These are phyloP conservation scores for Idaea biselata DNA, from an alignment of 2,888 invertebrate genomes.

Conservation along the genomic window DNA sequence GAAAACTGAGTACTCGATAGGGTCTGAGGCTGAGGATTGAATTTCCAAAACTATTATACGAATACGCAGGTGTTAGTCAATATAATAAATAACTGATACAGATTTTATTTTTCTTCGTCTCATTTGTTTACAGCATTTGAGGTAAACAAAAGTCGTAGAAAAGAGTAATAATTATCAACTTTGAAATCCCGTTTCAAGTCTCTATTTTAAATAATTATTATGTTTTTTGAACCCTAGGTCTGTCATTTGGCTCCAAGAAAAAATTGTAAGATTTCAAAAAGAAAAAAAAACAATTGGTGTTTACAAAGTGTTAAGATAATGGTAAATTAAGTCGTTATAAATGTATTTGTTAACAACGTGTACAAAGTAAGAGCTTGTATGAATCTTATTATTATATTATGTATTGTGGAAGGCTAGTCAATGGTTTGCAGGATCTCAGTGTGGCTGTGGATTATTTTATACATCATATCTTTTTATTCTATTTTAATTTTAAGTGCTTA, in stretches of 20 bases:
- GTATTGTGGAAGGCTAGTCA: conserved; percentile 42
- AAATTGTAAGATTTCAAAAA: neutral
- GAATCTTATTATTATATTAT: conserved; percentile 16
- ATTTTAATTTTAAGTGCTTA: conserved; percentile 33
- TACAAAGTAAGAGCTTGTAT: conserved; percentile 29
- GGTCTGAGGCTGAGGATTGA: conserved; percentile 69
- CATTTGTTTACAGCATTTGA: conserved; percentile 22
- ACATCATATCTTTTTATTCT: conserved; percentile 34
- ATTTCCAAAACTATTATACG: neutral
- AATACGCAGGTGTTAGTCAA: neutral
- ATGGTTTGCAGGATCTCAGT: conserved; percentile 56
- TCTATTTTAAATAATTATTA: too few species aligned
- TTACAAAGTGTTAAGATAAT: conserved; percentile 33
- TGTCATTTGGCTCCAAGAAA: too few species aligned
- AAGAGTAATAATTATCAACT: too few species aligned
- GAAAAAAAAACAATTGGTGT: conserved; percentile 7
- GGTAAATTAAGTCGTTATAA: conserved; percentile 15
- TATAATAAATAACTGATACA: too few species aligned
- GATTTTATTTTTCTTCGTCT: conserved; percentile 8
- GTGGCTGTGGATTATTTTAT: conserved; percentile 67
- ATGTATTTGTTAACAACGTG: conserved; percentile 9
- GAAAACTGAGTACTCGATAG: conserved; percentile 63
- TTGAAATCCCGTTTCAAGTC: too few species aligned
- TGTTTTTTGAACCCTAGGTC: too few species aligned
- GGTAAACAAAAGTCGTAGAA: too few species aligned